phyloP scores from a whole-genome alignment of 1,140 invertebrate genomes.

The Heliconius eleuchia region DNA sequence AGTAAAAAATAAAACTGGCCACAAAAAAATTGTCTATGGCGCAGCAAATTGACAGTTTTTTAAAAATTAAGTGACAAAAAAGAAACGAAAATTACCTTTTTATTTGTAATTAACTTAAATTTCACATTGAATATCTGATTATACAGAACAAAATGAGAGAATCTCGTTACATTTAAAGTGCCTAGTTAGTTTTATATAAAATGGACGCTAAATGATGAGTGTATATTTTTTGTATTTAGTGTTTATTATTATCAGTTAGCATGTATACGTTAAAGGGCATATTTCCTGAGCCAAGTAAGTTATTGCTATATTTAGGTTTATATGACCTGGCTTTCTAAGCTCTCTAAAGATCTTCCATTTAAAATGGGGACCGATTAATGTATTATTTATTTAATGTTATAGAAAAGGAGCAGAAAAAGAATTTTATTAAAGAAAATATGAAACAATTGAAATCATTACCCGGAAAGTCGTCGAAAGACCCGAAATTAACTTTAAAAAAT shows the following conservation, averaged over 20 bases:
- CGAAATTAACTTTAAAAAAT: slow-evolving; percentile 61
- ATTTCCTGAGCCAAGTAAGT: slow-evolving; percentile 83
- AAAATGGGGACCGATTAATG: too few relatives aligned
- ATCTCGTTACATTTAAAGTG: slow-evolving; percentile 59
- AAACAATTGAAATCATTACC: slow-evolving; percentile 81
- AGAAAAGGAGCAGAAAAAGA: slow-evolving; percentile 81
- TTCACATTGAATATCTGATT: slow-evolving; percentile 18
- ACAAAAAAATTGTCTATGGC: slow-evolving; percentile 62
- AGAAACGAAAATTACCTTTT: slow-evolving; percentile 63
- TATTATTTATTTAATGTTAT: slow-evolving; percentile 41
- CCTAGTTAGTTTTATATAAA: slow-evolving; percentile 37
- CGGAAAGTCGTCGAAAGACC: slow-evolving; percentile 72
- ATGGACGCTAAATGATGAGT: slow-evolving; percentile 72
- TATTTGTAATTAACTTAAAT: slow-evolving; percentile 6
- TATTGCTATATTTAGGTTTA: slow-evolving; percentile 31
- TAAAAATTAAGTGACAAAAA: slow-evolving; percentile 76
- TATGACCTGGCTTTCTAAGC: background rate
- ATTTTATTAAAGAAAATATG: slow-evolving; percentile 83
- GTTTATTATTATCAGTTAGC: slow-evolving; percentile 57
- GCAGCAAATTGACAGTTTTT: slow-evolving; percentile 61
- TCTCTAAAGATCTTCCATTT: too few relatives aligned
- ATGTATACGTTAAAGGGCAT: slow-evolving; percentile 82
- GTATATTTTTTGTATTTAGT: slow-evolving; percentile 61
- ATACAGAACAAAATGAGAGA: slow-evolving; percentile 59
- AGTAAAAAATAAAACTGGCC: slow-evolving; percentile 56